Conservation (phyloP, 2,797 vertebrate genomes). For the Channa striata region DNA sequence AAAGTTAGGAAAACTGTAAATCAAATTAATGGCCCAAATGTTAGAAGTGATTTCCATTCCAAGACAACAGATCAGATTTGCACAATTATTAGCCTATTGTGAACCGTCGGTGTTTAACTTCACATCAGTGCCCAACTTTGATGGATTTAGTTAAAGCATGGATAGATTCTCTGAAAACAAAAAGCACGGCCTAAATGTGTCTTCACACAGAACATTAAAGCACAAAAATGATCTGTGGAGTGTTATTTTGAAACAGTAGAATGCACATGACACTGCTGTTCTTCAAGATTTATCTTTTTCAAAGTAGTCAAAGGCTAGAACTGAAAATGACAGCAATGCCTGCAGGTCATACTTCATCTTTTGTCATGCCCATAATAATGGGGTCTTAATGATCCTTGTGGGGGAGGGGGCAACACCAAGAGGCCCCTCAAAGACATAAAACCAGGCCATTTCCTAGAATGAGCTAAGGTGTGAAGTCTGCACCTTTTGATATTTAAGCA, state of each 20-base stretch:
- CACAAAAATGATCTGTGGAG: constrained; percentile 24
- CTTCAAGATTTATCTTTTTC: constrained; percentile 31
- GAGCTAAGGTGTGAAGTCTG: constrained; percentile 60
- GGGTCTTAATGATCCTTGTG: constrained; percentile 45
- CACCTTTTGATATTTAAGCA: constrained; percentile 74
- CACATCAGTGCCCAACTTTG: no score
- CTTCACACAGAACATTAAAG: constrained; percentile 28
- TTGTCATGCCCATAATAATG: constrained; percentile 62
- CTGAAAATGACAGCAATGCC: constrained; percentile 57
- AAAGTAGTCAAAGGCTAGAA: constrained; percentile 44
- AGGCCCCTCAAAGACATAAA: constrained; percentile 45
- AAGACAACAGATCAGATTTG: no score
- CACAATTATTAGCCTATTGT: neutral
- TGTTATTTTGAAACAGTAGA: constrained; percentile 56
- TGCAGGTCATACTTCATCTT: constrained; percentile 63
- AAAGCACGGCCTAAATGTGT: neutral
- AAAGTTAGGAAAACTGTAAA: no score
- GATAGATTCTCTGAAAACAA: constrained; percentile 3
- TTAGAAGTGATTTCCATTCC: no score
- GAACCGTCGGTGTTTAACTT: no score
- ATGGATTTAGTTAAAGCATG: neutral
- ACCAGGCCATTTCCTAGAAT: constrained; percentile 65
- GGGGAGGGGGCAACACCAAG: constrained; percentile 48
- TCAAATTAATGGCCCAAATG: no score
- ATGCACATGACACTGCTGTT: constrained; percentile 29